Conservation (phyloP, 2,113 vertebrate species). For the Clarias batrachus region DNA sequence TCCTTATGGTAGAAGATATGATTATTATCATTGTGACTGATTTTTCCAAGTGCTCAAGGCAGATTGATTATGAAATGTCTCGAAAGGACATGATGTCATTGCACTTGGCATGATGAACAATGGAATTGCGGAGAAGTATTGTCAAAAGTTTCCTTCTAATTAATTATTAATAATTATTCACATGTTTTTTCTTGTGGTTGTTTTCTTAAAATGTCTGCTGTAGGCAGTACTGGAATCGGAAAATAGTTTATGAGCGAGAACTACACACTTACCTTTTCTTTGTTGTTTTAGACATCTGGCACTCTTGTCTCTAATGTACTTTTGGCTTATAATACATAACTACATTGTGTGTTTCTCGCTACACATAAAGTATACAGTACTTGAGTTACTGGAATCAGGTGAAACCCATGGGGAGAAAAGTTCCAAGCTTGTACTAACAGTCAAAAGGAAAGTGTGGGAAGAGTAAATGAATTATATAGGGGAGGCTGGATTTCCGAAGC, state of each 20-base stretch:
- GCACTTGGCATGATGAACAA: slow-evolving; percentile 48
- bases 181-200: slow-evolving; percentile 8
- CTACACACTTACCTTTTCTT: background rate
- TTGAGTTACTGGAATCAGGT: slow-evolving; percentile 13
- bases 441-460: slow-evolving; percentile 15
- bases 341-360: background rate
- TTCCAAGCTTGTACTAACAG: slow-evolving; percentile 11
- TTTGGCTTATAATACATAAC: background rate
- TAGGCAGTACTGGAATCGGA: background rate
- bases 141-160: slow-evolving; percentile 36
- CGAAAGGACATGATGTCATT: slow-evolving; percentile 67
- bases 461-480: slow-evolving; percentile 16
- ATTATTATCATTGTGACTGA: slow-evolving; percentile 66
- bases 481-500: slow-evolving; percentile 33
- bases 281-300: background rate
- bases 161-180: slow-evolving; percentile 3
- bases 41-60: slow-evolving; percentile 52
- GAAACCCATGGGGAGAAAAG: slow-evolving; percentile 15
- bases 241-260: background rate
- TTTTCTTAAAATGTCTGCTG: background rate
- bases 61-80: slow-evolving; percentile 55
- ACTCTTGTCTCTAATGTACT: background rate
- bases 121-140: slow-evolving; percentile 55
- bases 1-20: slow-evolving; percentile 66
- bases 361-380: background rate